These are phyloP conservation scores for Chitala chitala DNA, from an alignment of 2,113 vertebrate species.

Conservation along the genomic window DNA sequence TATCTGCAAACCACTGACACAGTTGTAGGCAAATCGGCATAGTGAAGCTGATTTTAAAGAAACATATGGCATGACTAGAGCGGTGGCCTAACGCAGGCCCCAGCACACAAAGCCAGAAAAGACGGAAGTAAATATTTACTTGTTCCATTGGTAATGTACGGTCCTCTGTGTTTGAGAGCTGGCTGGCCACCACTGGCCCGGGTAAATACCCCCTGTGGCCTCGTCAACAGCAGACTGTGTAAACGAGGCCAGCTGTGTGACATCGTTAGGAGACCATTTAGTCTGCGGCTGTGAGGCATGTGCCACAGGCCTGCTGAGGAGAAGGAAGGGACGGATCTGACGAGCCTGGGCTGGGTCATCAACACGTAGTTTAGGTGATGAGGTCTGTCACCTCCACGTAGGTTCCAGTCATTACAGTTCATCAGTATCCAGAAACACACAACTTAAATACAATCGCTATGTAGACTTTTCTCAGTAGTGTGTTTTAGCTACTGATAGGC, in stretches of 20 bases:
- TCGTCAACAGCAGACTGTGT: slow-evolving; percentile 27
- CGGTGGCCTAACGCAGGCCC: background rate
- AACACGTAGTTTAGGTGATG: too few species aligned
- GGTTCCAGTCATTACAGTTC: too few species aligned
- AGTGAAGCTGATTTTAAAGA: background rate
- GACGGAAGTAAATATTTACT: slow-evolving; percentile 3
- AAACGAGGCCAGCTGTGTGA: slow-evolving; percentile 39
- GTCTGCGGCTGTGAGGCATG: slow-evolving; percentile 24
- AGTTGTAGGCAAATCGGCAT: too few species aligned
- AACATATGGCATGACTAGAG: background rate
- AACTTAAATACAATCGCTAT: too few species aligned
- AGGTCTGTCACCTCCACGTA: too few species aligned
- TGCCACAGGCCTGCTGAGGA: background rate
- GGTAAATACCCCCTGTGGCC: background rate
- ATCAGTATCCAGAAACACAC: too few species aligned
- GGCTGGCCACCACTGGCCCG: background rate
- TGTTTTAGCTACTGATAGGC: too few species aligned
- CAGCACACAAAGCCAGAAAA: background rate
- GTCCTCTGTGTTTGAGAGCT: background rate
- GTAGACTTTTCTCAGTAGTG: too few species aligned
- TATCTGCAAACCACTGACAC: too few species aligned
- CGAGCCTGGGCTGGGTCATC: too few species aligned
- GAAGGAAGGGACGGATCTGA: background rate
- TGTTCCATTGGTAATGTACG: background rate
- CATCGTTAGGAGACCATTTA: slow-evolving; percentile 30